These are phyloP conservation scores for Delphinus delphis DNA, from an alignment of 2,113 vertebrate species.

Conservation along the genomic window DNA sequence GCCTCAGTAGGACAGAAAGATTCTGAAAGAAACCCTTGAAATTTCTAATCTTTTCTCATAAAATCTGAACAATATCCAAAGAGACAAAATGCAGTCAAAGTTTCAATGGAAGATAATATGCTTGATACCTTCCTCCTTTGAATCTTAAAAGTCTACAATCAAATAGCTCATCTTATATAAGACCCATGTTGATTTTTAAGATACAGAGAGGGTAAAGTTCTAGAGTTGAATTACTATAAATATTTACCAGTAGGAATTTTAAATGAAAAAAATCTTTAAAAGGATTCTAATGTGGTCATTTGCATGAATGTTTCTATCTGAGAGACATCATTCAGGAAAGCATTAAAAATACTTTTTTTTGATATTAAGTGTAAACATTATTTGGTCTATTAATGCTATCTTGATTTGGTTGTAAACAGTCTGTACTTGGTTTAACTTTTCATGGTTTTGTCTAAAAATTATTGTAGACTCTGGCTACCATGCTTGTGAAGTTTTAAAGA, in stretches of 20 bases:
- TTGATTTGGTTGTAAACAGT: neutral
- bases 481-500: neutral
- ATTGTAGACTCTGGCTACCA: neutral
- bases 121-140: neutral
- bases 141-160: neutral
- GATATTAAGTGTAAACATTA: neutral
- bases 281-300: neutral
- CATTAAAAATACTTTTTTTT: neutral
- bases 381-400: neutral
- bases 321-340: conserved; percentile 14
- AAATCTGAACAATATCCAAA: neutral
- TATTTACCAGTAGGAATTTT: neutral
- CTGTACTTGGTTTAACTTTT: neutral
- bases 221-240: neutral
- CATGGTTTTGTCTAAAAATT: conserved; percentile 12
- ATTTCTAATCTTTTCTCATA: conserved; percentile 17
- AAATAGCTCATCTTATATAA: neutral
- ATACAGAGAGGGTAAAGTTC: neutral
- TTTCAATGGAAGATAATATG: neutral
- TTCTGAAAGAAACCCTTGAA: neutral
- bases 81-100: neutral
- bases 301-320: neutral
- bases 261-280: neutral
- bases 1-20: neutral
- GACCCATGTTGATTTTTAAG: neutral